Evolutionary conservation across 2,888 invertebrate species (phyloP).

Genomic region (Invenusta paracnida): DNA sequence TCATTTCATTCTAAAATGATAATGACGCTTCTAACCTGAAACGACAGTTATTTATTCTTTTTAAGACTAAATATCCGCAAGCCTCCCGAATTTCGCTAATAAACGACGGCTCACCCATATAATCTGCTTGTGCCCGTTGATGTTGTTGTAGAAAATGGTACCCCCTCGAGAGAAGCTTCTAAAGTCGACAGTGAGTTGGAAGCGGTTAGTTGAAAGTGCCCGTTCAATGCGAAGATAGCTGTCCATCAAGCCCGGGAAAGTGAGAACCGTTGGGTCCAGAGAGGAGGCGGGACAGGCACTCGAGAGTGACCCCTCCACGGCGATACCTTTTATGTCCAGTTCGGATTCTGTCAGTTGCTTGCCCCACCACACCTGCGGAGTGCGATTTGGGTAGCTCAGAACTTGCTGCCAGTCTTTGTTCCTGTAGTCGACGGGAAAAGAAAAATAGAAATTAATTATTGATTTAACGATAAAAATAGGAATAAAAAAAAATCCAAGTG

Average conservation of each 20-base stretch:
- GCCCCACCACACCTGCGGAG: slow-evolving; percentile 37
- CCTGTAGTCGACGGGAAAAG: too few relatives aligned
- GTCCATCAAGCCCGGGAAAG: slow-evolving; percentile 31
- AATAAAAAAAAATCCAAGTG: too few relatives aligned
- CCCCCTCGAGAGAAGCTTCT: slow-evolving; percentile 34
- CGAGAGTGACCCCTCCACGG: background rate
- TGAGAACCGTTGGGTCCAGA: slow-evolving; percentile 32
- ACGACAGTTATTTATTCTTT: too few relatives aligned
- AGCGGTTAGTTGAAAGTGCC: background rate
- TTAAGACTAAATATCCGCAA: too few relatives aligned
- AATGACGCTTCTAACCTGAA: too few relatives aligned
- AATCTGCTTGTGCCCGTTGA: background rate
- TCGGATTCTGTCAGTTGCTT: slow-evolving; percentile 5
- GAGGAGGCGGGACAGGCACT: slow-evolving; percentile 30
- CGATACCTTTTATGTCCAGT: slow-evolving; percentile 30
- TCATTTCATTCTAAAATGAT: too few relatives aligned
- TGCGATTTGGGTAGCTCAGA: background rate
- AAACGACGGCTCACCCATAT: slow-evolving; percentile 12
- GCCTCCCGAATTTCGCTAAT: too few relatives aligned
- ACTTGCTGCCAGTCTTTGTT: slow-evolving; percentile 13
- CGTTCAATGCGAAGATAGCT: background rate
- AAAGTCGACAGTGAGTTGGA: slow-evolving; percentile 8
- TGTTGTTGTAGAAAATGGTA: slow-evolving; percentile 32
- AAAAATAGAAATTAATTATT: too few relatives aligned
- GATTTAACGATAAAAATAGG: too few relatives aligned